Evolutionary conservation across 2,797 vertebrate genomes (phyloP).

Genomic region (Scleropages formosus): DNA sequence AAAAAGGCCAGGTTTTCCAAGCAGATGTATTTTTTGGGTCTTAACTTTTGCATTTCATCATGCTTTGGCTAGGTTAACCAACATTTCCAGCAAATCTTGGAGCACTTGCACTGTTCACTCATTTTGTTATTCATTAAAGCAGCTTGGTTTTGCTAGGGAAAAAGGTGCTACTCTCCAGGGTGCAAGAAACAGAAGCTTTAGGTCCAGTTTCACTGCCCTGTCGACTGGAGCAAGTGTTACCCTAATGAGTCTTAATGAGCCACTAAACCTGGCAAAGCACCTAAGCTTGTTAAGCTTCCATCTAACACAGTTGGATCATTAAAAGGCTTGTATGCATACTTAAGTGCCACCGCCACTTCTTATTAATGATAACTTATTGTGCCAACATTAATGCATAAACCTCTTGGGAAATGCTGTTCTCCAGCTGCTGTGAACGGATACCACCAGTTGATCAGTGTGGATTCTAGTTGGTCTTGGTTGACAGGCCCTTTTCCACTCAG

Average conservation of each 20-base stretch:
- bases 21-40: background rate
- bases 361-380: constrained; percentile 1
- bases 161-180: background rate
- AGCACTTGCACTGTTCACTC: background rate
- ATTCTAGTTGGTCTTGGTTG: background rate
- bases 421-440: background rate
- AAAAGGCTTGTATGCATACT: constrained; percentile 8
- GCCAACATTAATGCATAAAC: background rate
- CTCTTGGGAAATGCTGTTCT: background rate
- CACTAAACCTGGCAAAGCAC: constrained; percentile 28
- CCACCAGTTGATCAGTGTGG: background rate
- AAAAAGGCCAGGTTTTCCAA: background rate
- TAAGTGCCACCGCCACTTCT: constrained; percentile 1
- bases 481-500: background rate
- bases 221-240: background rate
- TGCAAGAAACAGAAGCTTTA: background rate
- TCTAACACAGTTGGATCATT: constrained; percentile 12
- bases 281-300: background rate
- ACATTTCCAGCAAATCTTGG: background rate
- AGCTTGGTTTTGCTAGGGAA: background rate
- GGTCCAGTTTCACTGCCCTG: background rate
- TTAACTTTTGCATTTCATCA: background rate
- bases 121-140: background rate
- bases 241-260: constrained; percentile 37
- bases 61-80: background rate